phyloP scores from a whole-genome alignment of 2,888 invertebrate genomes.

The Dinocampus coccinellae region DNA sequence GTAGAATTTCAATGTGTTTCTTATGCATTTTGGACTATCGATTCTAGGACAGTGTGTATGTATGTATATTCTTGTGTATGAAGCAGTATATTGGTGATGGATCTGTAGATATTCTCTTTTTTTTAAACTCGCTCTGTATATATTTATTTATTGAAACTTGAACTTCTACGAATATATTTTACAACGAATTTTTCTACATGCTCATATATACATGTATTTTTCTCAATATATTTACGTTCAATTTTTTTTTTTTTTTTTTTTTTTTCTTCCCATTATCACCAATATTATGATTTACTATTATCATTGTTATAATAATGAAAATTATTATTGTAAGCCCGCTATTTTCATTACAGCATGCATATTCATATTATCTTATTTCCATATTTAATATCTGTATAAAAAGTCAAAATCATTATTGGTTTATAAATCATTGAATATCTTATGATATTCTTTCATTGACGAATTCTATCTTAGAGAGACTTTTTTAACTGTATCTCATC shows the following conservation, averaged over 20 bases:
- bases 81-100: background rate
- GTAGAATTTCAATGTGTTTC: too few relatives aligned
- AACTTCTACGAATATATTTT: background rate
- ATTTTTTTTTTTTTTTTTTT: background rate
- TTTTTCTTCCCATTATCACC: background rate
- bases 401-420: too few relatives aligned
- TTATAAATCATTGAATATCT: too few relatives aligned
- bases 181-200: conserved; percentile 28
- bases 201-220: conserved; percentile 19
- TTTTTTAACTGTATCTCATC: too few relatives aligned
- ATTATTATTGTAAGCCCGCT: background rate
- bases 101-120: background rate
- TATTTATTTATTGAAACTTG: conserved; percentile 9
- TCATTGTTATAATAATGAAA: too few relatives aligned
- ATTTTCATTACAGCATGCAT: background rate
- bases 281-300: background rate
- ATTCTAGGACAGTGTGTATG: too few relatives aligned
- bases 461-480: too few relatives aligned
- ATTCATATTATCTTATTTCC: background rate
- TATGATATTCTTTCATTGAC: too few relatives aligned
- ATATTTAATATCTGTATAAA: too few relatives aligned
- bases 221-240: too few relatives aligned
- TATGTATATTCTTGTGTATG: too few relatives aligned
- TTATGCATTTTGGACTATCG: too few relatives aligned
- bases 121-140: background rate